phyloP scores from a whole-genome alignment of 1,140 invertebrate genomes.

The Nixonia krombeini region DNA sequence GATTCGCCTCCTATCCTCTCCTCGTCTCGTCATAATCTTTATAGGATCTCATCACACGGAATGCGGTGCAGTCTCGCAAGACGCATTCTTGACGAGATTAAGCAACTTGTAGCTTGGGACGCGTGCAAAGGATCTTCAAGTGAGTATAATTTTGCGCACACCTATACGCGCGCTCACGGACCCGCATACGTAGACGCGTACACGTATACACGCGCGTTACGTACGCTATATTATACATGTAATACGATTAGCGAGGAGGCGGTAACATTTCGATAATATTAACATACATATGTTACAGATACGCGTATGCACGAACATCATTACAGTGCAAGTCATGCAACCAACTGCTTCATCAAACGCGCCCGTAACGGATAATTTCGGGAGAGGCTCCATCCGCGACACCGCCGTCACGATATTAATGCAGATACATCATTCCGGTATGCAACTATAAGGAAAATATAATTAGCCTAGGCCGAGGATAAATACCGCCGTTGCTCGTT shows the following conservation, averaged over 20 bases:
- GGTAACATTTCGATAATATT: background rate
- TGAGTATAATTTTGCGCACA: slow-evolving; percentile 1
- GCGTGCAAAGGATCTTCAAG: slow-evolving; percentile 5
- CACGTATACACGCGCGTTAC: too few relatives aligned
- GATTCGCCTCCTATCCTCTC: background rate
- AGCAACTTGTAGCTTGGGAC: background rate
- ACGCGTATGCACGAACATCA: background rate
- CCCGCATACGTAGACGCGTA: too few relatives aligned
- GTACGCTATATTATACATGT: slow-evolving; percentile 2
- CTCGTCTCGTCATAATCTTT: slow-evolving; percentile 10
- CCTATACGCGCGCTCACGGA: too few relatives aligned
- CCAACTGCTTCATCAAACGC: too few relatives aligned
- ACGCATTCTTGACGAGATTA: slow-evolving; percentile 38
- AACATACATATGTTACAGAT: background rate
- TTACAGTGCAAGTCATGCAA: background rate
- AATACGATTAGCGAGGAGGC: background rate
- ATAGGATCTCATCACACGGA: slow-evolving; percentile 8
- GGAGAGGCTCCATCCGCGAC: too few relatives aligned
- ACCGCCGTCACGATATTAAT: too few relatives aligned
- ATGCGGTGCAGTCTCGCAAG: slow-evolving; percentile 19
- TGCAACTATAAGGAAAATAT: too few relatives aligned
- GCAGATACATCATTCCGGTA: too few relatives aligned
- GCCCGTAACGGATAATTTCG: too few relatives aligned
- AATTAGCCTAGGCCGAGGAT: too few relatives aligned
- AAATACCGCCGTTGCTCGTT: too few relatives aligned